These are phyloP conservation scores for Zygothrica quintamaculata DNA, from an alignment of 2,888 invertebrate genomes.

Conservation along the genomic window DNA sequence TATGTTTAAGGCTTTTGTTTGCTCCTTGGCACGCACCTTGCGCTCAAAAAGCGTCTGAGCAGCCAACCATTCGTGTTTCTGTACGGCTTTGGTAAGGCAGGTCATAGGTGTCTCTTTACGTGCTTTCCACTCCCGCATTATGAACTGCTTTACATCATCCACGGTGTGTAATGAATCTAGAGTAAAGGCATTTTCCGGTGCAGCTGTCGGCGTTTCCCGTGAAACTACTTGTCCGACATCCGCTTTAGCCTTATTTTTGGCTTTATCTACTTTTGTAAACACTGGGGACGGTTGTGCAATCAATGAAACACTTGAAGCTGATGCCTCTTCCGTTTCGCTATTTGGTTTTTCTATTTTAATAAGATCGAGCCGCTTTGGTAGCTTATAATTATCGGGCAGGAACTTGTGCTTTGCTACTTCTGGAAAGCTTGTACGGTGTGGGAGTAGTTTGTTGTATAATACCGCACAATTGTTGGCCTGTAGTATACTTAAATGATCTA, in stretches of 20 bases:
- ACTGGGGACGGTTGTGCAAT: slow-evolving; percentile 29
- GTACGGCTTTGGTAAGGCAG: slow-evolving; percentile 70
- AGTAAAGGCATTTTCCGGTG: slow-evolving; percentile 41
- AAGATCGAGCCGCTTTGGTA: slow-evolving; percentile 54
- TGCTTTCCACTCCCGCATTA: slow-evolving; percentile 69
- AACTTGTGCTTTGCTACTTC: slow-evolving; percentile 56
- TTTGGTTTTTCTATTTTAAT: not conserved
- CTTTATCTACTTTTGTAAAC: slow-evolving; percentile 52
- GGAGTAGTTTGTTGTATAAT: slow-evolving; percentile 66
- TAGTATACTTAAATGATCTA: slow-evolving; percentile 64
- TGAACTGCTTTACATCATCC: slow-evolving; percentile 73
- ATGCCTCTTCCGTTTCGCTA: slow-evolving; percentile 25
- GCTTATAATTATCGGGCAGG: slow-evolving; percentile 41
- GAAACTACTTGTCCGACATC: slow-evolving; percentile 64
- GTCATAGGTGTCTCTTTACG: slow-evolving; percentile 56
- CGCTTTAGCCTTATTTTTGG: slow-evolving; percentile 43
- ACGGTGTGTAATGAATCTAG: slow-evolving; percentile 65
- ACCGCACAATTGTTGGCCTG: slow-evolving; percentile 61
- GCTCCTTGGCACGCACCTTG: slow-evolving; percentile 69
- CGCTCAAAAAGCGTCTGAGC: slow-evolving; percentile 77
- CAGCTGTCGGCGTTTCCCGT: slow-evolving; percentile 14
- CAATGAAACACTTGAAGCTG: slow-evolving; percentile 8
- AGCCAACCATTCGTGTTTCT: slow-evolving; percentile 79
- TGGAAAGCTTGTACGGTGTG: slow-evolving; percentile 70
- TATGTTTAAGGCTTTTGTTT: slow-evolving; percentile 74